Evolutionary conservation across 2,888 invertebrate genomes (phyloP), one percentile per base, ranked within the genome.

Genomic region (Lampropteryx suffumata): DNA sequence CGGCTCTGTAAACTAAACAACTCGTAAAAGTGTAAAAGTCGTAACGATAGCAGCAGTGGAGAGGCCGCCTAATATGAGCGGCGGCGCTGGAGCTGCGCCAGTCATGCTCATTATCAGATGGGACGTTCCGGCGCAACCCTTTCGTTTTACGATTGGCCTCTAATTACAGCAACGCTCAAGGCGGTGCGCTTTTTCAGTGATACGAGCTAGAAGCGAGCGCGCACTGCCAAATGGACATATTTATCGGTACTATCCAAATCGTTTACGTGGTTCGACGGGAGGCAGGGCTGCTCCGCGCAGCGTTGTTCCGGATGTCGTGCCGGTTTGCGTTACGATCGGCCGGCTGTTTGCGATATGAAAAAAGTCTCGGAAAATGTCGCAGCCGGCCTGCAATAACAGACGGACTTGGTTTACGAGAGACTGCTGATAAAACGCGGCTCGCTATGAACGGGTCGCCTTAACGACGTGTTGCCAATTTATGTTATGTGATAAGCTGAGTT

Each of bases 11-110:
- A 88, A 86, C 89, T 87, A 87, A 89, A 88, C 88, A 88, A 88
- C 84, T 87, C 89, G 87, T 88, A 89, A 89, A 90, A 89, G 88
- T 87, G 89, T 87, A 89, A 89, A 88, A 90, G 79, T 89, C 85
- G 84, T 86, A 86, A 84, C 84, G 88, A 89, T 88, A 86, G 84
- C 81, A 70, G 49, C 43, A 48, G 73, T 68, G 65, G 71, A 79
- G 80, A 75, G 84, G 75, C 72, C 68, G 78, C 82, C 87, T 86
- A 86, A 89, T 88, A 89, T 86, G 86, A 86, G 82, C 82, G 76
- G 82, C 75, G 75, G 82, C 77, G 76, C 79, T 90, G 89, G 89
- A 88, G 79, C 77, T 64, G 80, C 75, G 90, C 89, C 89, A 89
- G 88, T 85, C 74, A 73, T 71, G 74, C 88, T 87, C 86, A 90